A percentile compares a stretch with the other conserved stretches of the same genome.
phyloP scores from a whole-genome alignment of 2,797 vertebrate species.

The Eulemur mongoz region DNA sequence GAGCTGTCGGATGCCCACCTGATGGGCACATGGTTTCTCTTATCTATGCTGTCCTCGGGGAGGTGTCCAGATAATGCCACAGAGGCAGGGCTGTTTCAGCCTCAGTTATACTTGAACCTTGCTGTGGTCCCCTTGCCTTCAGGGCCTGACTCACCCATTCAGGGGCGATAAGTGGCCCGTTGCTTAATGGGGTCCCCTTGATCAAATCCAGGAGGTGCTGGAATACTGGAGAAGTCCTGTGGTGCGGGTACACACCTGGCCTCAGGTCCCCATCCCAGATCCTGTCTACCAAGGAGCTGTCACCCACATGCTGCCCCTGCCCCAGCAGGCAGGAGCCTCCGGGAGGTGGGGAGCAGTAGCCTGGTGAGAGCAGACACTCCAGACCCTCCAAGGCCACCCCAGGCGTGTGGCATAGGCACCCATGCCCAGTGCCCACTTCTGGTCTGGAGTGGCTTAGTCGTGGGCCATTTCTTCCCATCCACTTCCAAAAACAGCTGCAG shows the following conservation, averaged over 20 bases:
- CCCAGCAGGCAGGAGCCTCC: neutral
- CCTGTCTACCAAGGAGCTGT: neutral
- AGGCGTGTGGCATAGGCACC: neutral
- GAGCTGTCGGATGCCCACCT: neutral
- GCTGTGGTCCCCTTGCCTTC: neutral
- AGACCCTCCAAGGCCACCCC: neutral
- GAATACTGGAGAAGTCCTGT: neutral
- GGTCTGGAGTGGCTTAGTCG: neutral
- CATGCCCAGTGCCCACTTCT: neutral
- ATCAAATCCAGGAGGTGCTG: neutral
- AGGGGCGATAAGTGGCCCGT: neutral
- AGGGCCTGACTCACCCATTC: neutral
- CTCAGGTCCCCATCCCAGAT: neutral
- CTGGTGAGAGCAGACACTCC: neutral
- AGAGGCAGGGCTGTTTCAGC: neutral
- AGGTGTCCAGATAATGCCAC: neutral
- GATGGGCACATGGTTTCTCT: neutral
- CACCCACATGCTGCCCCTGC: neutral
- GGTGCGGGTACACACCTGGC: neutral
- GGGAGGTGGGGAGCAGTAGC: neutral
- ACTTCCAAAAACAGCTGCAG: neutral
- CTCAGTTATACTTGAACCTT: neutral
- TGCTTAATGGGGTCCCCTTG: neutral
- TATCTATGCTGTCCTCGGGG: neutral
- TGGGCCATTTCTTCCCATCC: neutral